phyloP scores from a whole-genome alignment of 2,888 invertebrate genomes.

The Priocnemis perturbator region DNA sequence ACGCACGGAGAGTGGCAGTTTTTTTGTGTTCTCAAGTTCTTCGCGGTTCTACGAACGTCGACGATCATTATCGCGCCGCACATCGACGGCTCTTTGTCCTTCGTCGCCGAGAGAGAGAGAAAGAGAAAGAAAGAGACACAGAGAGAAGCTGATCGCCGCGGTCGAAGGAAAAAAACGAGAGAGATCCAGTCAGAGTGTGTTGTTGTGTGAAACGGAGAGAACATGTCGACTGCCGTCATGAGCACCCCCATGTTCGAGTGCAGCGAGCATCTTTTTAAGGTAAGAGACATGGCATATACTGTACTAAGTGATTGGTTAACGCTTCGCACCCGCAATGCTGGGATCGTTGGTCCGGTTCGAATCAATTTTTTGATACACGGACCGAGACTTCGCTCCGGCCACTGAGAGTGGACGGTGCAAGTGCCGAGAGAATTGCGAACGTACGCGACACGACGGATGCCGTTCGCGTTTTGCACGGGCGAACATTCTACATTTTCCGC shows the following conservation, averaged over 20 bases:
- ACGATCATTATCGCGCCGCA: conserved; percentile 8
- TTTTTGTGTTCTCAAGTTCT: conserved; percentile 55
- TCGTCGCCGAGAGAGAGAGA: background rate
- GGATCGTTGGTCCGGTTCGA: no score
- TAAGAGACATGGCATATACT: no score
- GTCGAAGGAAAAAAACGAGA: conserved; percentile 18
- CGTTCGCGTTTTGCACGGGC: no score
- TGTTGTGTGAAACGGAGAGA: conserved; percentile 54
- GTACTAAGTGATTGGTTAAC: no score
- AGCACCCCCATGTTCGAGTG: conserved; percentile 85
- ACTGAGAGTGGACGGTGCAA: no score
- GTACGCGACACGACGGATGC: background rate
- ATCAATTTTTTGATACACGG: no score
- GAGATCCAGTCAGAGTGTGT: conserved; percentile 28
- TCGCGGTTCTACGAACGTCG: conserved; percentile 14
- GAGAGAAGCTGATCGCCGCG: conserved; percentile 21
- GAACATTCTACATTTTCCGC: no score
- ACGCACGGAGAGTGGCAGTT: conserved; percentile 59
- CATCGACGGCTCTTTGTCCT: conserved; percentile 4
- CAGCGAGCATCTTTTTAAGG: conserved; percentile 85
- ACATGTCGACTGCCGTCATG: conserved; percentile 88
- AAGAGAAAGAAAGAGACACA: no score
- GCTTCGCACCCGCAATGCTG: no score
- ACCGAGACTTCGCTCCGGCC: no score
- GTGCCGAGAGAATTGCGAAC: background rate